Evolutionary conservation across 2,888 invertebrate genomes (phyloP), one percentile per base, ranked within the genome.

Genomic region (Muscina levida): DNA sequence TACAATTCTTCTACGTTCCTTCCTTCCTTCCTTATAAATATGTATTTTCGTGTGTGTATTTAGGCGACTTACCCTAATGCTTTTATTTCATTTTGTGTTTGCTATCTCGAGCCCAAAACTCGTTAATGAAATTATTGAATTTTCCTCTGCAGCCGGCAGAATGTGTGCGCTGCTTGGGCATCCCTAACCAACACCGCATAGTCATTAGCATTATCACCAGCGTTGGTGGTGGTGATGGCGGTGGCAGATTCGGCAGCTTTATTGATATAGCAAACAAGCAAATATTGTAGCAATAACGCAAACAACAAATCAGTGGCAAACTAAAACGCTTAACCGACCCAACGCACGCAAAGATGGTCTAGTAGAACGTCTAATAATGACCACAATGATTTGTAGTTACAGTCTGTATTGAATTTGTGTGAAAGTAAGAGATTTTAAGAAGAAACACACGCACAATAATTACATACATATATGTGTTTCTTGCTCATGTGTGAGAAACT

Each of bases 341-440:
- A 53, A 0, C 42, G 51, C 72, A 72, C 72, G 72, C 72, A 53
- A 51, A 51, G 37, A 15, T 65, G n/a, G 37, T 42, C 62, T 62
- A 15, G 10, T 19, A 22, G n/a, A 62, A 42, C 42, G 13, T 17
- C 42, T 13, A 62, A 22, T 42, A 1, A 42, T 42, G 42, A 4
- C 39, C 13, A 22, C 22, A 53, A 53, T 22, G 53, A 22, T 53
- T 53, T 24, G 13, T 53, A 13, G 53, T 24, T 24, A 5, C 6
- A 19, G 17, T 10, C 8, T 48, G 8, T 8, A 48, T 17, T 24
- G 11, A 6, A 31, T 31, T 31, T 53, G 24, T 13, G 13, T 17
- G 48, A 46, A 17, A 8, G 48, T 48, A 17, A 2, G 48, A 13
- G 53, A 11, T 13, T 53, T 1, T 8, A 31, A 31, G 31, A 31